These are phyloP conservation scores for Phyllotis vaccarum DNA, from an alignment of 2,797 vertebrate genomes.

Conservation along the genomic window DNA sequence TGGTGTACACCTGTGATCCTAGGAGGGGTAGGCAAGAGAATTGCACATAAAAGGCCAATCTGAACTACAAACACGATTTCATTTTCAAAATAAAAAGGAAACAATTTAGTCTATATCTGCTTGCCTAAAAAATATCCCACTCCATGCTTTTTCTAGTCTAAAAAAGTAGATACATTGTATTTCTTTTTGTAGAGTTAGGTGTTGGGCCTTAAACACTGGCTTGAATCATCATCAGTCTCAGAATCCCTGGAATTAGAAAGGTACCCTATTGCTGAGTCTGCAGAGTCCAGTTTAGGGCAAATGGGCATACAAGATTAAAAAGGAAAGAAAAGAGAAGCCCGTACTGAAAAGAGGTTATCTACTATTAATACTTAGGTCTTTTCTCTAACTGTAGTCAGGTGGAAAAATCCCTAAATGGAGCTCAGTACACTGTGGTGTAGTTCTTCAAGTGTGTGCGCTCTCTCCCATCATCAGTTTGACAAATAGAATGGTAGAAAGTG, in stretches of 20 bases:
- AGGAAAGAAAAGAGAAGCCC: not conserved
- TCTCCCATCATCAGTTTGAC: not conserved
- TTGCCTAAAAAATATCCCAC: not conserved
- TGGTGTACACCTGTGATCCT: not conserved
- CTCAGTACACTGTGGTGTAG: not conserved
- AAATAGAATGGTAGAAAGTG: not conserved
- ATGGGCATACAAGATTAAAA: not conserved
- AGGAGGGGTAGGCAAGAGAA: too few species aligned
- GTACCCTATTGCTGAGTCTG: not conserved
- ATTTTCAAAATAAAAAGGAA: not conserved
- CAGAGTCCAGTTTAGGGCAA: not conserved
- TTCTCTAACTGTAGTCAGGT: slow-evolving; percentile 35
- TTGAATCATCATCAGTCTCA: not conserved
- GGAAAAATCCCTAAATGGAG: slow-evolving; percentile 40
- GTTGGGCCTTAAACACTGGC: not conserved
- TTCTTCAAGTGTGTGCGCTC: not conserved
- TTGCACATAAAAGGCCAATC: not conserved
- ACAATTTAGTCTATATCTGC: not conserved
- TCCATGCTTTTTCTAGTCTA: not conserved
- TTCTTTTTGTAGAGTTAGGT: slow-evolving; percentile 32
- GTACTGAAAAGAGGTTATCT: not conserved
- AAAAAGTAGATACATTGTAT: not conserved
- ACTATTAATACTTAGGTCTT: not conserved
- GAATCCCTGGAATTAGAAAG: slow-evolving; percentile 33
- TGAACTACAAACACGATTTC: not conserved